Conservation (phyloP, 1,140 invertebrate genomes). For the Drosophila truncata region DNA sequence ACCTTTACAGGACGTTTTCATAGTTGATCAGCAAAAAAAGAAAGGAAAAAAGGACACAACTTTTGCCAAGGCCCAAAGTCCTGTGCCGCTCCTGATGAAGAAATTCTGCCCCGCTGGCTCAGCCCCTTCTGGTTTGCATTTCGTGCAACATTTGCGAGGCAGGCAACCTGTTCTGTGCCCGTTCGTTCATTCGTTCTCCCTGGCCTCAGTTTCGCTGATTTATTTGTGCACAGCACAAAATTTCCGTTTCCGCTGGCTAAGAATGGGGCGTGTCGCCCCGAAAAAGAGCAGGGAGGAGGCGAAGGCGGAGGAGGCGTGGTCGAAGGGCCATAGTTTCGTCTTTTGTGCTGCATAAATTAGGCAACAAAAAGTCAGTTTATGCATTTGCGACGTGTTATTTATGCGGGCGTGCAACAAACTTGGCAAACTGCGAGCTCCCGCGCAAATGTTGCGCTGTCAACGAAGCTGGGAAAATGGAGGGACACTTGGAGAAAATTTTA, state of each 20-base stretch:
- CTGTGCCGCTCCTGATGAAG: conserved; percentile 48
- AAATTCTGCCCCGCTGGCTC: conserved; percentile 53
- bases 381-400: conserved; percentile 81
- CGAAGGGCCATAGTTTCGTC: conserved; percentile 48
- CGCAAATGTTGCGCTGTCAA: conserved; percentile 66
- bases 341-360: conserved; percentile 80
- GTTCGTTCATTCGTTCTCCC: neutral
- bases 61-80: conserved; percentile 23
- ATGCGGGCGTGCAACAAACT: conserved; percentile 80
- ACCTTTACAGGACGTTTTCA: conserved; percentile 43
- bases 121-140: conserved; percentile 66
- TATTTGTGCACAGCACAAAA: conserved; percentile 82
- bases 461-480: conserved; percentile 17
- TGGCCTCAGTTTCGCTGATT: conserved; percentile 64
- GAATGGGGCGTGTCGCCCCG: neutral
- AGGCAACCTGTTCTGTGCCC: conserved; percentile 44
- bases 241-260: conserved; percentile 70
- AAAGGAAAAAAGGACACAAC: conserved; percentile 4
- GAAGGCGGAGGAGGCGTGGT: conserved; percentile 3
- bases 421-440: conserved; percentile 44
- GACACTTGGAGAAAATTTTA: neutral
- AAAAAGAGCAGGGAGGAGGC: neutral
- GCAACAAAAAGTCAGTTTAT: conserved; percentile 80
- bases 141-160: conserved; percentile 71
- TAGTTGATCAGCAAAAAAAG: conserved; percentile 33